Percentiles rank a stretch among this genome's conserved stretches.
Conservation (phyloP, 2,113 vertebrate species). For the Gulo gulo region DNA sequence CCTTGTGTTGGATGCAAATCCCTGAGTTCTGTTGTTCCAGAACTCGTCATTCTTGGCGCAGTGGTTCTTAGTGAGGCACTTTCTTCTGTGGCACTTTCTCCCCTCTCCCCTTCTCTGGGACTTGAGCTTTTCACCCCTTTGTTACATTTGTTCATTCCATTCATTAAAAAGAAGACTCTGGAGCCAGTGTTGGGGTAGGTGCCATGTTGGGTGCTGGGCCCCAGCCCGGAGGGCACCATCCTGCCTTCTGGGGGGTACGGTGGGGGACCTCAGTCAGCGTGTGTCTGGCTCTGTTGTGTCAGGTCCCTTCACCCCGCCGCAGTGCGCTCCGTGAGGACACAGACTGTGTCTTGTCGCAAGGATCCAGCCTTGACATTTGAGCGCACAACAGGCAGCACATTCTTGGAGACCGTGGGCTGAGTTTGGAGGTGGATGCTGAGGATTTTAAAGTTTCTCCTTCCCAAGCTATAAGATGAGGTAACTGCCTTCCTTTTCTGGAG, state of each 20-base stretch:
- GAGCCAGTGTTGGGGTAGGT: neutral
- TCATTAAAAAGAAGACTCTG: neutral
- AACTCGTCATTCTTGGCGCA: neutral
- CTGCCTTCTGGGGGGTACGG: too few relatives aligned
- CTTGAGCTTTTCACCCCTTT: neutral
- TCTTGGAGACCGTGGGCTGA: neutral
- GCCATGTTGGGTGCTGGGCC: neutral
- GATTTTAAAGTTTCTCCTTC: neutral
- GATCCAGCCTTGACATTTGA: neutral
- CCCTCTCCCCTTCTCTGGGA: neutral
- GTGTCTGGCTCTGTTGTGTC: rapidly evolving
- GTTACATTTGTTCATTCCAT: neutral
- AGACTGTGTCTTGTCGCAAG: neutral
- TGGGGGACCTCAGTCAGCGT: rapidly evolving
- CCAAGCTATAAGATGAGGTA: neutral
- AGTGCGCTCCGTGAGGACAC: neutral
- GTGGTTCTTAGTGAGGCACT: neutral
- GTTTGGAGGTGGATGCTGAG: neutral
- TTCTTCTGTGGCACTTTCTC: neutral
- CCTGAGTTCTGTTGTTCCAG: neutral
- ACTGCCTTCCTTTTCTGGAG: neutral
- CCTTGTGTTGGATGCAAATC: neutral
- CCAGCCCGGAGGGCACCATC: rapidly evolving
- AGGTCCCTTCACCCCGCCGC: rapidly evolving
- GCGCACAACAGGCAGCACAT: neutral